These are phyloP conservation scores for Melanotaenia trifasciata DNA, from an alignment of 2,797 vertebrate species.

Conservation along the genomic window DNA sequence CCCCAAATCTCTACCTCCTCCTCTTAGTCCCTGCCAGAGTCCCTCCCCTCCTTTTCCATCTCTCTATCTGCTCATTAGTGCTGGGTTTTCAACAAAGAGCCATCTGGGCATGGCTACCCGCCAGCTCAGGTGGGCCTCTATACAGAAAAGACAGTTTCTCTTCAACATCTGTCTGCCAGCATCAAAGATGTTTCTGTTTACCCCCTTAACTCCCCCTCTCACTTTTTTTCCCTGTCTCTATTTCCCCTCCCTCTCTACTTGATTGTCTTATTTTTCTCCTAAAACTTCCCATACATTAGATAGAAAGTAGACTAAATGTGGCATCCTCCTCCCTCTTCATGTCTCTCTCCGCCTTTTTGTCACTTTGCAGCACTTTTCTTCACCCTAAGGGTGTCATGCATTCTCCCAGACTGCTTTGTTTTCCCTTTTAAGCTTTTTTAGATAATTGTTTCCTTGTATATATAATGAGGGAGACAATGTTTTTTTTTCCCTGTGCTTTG, in stretches of 20 bases:
- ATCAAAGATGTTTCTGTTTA: slow-evolving; percentile 80
- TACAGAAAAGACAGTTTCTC: slow-evolving; percentile 72
- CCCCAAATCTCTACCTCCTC: slow-evolving; percentile 47
- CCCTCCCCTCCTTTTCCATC: slow-evolving; percentile 76
- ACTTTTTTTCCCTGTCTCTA: slow-evolving; percentile 10
- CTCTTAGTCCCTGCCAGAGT: slow-evolving; percentile 51
- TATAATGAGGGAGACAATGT: slow-evolving; percentile 53
- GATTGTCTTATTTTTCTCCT: slow-evolving; percentile 22
- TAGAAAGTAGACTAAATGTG: slow-evolving; percentile 49
- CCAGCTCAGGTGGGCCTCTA: slow-evolving; percentile 85
- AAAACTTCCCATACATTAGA: slow-evolving; percentile 59
- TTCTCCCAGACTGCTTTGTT: slow-evolving; percentile 60
- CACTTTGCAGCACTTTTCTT: slow-evolving; percentile 59
- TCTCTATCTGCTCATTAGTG: slow-evolving; percentile 87
- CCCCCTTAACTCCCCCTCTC: slow-evolving; percentile 53
- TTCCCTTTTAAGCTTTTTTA: slow-evolving; percentile 55
- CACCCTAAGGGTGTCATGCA: slow-evolving; percentile 48
- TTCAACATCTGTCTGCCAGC: slow-evolving; percentile 76
- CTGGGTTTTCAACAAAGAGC: slow-evolving; percentile 81
- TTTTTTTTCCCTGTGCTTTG: slow-evolving; percentile 28
- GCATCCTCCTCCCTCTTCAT: slow-evolving; percentile 55
- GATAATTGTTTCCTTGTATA: slow-evolving; percentile 62
- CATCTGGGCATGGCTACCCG: slow-evolving; percentile 81
- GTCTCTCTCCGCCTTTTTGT: slow-evolving; percentile 73
- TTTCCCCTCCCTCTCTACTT: slow-evolving; percentile 22